These are phyloP conservation scores for Mastigias papua DNA, from an alignment of 30 jellyfish, hydroid and myxozoan genomes.

Conservation along the genomic window DNA sequence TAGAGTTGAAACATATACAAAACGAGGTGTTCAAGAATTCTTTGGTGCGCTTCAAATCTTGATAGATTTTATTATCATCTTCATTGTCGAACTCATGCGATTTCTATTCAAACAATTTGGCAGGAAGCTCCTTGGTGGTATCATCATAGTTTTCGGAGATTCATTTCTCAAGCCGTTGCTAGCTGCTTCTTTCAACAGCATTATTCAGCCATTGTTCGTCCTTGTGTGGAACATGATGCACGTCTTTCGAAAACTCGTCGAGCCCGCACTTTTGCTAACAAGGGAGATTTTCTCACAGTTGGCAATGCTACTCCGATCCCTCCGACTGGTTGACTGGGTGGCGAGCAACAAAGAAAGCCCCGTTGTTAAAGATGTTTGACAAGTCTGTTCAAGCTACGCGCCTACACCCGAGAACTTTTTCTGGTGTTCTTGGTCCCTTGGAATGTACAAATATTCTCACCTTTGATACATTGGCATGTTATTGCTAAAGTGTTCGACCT, in stretches of 20 bases:
- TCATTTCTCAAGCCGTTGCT: constrained; percentile 71
- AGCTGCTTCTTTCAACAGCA: constrained; percentile 61
- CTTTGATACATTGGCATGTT: no score
- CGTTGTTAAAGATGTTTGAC: background rate
- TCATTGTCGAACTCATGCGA: constrained; percentile 65
- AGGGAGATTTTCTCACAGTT: constrained; percentile 54
- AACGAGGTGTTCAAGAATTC: constrained; percentile 77
- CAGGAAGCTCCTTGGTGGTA: constrained; percentile 74
- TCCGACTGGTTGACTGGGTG: constrained; percentile 65
- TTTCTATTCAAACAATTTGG: constrained; percentile 62
- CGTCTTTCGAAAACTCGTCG: constrained; percentile 59
- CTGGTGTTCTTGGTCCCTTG: no score
- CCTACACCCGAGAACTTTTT: no score
- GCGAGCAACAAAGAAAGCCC: background rate
- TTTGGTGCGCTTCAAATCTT: constrained; percentile 79
- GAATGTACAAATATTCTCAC: no score
- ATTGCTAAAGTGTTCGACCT: no score
- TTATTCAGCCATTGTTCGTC: constrained; percentile 72
- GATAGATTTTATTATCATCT: constrained; percentile 65
- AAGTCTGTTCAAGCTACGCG: no score
- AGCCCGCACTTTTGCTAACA: constrained; percentile 51
- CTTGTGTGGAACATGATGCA: constrained; percentile 76
- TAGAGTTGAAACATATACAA: constrained; percentile 67
- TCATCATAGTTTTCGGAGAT: constrained; percentile 69
- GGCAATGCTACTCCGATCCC: constrained; percentile 67